Percentiles rank a stretch among this genome's conserved stretches.
These are phyloP conservation scores for Ochotona curzoniae DNA, from an alignment of 2,113 vertebrate genomes.

Conservation along the genomic window DNA sequence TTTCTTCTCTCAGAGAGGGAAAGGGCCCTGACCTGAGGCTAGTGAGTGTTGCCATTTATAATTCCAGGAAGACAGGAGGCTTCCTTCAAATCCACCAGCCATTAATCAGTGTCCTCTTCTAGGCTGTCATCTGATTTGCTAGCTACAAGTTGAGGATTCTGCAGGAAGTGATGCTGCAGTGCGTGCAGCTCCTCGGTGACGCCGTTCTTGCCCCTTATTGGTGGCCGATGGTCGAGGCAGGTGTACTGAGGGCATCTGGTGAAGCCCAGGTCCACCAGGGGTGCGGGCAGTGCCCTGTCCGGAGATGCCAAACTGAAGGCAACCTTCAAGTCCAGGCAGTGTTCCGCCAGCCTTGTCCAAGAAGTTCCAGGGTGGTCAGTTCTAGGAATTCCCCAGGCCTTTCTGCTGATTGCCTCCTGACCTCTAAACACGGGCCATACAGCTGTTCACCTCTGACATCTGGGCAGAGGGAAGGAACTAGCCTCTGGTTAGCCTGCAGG, in stretches of 20 bases:
- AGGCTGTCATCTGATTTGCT: not conserved
- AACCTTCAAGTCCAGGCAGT: not conserved
- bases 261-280: not conserved
- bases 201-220: not conserved
- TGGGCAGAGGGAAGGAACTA: not conserved
- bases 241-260: not conserved
- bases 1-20: slow-evolving; percentile 2
- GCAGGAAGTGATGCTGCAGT: not conserved
- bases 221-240: not conserved
- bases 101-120: not conserved
- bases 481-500: not conserved
- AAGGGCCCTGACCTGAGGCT: not conserved
- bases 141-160: not conserved
- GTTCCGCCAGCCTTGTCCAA: not conserved
- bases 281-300: not conserved
- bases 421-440: not conserved
- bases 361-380: not conserved
- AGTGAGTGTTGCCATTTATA: not conserved
- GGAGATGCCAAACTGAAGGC: too few relatives aligned
- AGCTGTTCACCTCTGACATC: not conserved
- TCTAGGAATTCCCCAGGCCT: not conserved
- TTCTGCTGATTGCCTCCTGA: not conserved
- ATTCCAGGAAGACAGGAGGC: slow-evolving; percentile 16
- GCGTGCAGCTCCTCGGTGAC: not conserved
- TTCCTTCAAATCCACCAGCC: not conserved